phyloP scores from a whole-genome alignment of 1,140 invertebrate species.

The Eubasilissa regina region DNA sequence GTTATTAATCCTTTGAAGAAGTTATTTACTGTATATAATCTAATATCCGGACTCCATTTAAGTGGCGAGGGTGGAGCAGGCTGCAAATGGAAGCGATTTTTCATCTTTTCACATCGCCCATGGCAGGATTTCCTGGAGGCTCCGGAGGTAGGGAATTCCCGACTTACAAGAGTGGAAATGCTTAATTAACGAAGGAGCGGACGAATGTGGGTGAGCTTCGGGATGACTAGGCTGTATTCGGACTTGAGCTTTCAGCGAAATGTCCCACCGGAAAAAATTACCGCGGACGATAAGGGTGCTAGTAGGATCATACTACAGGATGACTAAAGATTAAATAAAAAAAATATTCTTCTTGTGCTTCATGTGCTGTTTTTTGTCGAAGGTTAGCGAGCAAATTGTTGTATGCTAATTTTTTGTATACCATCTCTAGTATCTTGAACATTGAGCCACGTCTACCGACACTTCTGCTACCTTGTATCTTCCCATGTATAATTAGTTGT shows the following conservation, averaged over 20 bases:
- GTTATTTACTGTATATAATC: background rate
- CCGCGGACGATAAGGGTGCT: background rate
- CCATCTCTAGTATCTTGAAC: too few species aligned
- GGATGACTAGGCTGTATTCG: conserved; percentile 33
- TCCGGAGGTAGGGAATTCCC: background rate
- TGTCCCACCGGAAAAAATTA: background rate
- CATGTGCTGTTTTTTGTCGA: too few species aligned
- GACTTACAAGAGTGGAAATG: conserved; percentile 27
- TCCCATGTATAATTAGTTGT: too few species aligned
- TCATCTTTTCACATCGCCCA: conserved; percentile 7
- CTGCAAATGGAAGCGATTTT: conserved; percentile 14
- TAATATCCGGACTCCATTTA: conserved; percentile 28
- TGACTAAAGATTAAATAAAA: too few species aligned
- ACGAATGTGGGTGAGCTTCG: conserved; percentile 18
- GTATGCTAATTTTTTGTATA: too few species aligned
- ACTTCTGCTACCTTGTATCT: too few species aligned
- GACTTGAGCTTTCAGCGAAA: conserved; percentile 10
- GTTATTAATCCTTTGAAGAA: conserved; percentile 2
- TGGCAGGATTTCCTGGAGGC: conserved; percentile 3
- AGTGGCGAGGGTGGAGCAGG: background rate
- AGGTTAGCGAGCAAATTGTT: too few species aligned
- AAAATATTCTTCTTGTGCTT: too few species aligned
- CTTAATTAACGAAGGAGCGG: conserved; percentile 40
- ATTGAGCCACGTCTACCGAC: too few species aligned
- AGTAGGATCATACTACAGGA: too few species aligned